Conservation (phyloP, 1,140 invertebrate species). For the Zaprionus taronus region DNA sequence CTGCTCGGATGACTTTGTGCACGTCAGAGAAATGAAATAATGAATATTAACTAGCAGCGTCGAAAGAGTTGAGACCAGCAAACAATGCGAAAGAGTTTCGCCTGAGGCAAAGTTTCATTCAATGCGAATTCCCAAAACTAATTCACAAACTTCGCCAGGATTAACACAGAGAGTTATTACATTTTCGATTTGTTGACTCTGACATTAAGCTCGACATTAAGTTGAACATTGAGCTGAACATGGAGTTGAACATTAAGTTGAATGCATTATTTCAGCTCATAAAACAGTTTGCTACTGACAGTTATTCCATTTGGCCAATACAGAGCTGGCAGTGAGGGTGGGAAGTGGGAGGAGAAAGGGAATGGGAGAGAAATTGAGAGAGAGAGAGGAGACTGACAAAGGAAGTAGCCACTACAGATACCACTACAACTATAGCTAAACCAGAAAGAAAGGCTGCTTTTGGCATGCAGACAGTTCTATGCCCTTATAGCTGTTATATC, state of each 20-base stretch:
- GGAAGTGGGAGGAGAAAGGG: neutral
- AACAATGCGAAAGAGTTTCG: neutral
- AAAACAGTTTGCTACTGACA: slow-evolving; percentile 35
- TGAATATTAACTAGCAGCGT: slow-evolving; percentile 58
- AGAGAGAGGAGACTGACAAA: neutral
- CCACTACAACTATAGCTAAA: neutral
- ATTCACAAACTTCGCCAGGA: neutral
- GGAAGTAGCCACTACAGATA: neutral
- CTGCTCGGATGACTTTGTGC: slow-evolving; percentile 64
- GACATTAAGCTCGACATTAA: neutral
- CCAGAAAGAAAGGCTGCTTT: neutral
- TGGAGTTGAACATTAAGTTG: slow-evolving; percentile 24
- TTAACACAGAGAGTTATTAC: neutral
- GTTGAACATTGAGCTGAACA: slow-evolving; percentile 8
- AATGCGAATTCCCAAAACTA: neutral
- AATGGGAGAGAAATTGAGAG: neutral
- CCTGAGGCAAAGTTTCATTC: neutral
- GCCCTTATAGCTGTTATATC: too few species aligned
- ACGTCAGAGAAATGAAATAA: slow-evolving; percentile 71
- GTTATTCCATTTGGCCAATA: slow-evolving; percentile 34
- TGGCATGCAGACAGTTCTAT: neutral
- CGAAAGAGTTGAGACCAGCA: slow-evolving; percentile 12
- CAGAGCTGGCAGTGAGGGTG: neutral
- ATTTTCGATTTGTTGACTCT: neutral
- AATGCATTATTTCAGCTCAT: slow-evolving; percentile 41